Evolutionary conservation across 2,888 invertebrate genomes (phyloP), one percentile per base, ranked within the genome.

Genomic region (Dicranocentrus wangi): DNA sequence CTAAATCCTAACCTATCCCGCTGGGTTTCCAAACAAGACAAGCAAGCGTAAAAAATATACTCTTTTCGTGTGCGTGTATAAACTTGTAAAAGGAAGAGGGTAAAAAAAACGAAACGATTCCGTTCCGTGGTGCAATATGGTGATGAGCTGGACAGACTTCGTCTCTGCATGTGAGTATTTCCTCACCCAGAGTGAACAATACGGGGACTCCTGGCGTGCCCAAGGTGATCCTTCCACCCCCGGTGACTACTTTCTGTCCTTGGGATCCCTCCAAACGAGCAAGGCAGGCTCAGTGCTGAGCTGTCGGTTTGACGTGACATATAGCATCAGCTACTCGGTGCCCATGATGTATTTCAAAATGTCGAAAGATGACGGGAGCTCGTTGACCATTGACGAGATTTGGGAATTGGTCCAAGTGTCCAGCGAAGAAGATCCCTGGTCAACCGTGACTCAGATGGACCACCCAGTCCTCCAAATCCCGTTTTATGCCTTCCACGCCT

Each of bases 401-500:
- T 83, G 84, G 84, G 32, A 69, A n/a, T 60, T 83, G 39, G 60
- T 81, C 32, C 23, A 43, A 53, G 70, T 70, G 42, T 63, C 53
- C 21, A 63, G 58, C 19, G 25, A 23, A 15, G 39, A 39, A 51
- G 68, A 78, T 68, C 53, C 82, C 19, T 84, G 84, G 84, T 72
- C 76, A 2, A 81, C 81, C 27, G 76, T 84, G 27, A 68, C 79
- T 23, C 79, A 81, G 53, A 83, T 83, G 80, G 82, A 84, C 72
- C 84, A 84, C 77, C 83, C 84, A 68, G 47, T 83, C 28, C 72
- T 84, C 10, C 77, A 83, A 53, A 63, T 73, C n/a, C 84, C 84
- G 15, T 84, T 84, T 51, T 83, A 70, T 73, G 71, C 78, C 15
- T 78, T 84, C 32, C 84, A 84, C 83, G 76, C 84, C 0, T 84